phyloP scores from a whole-genome alignment of 35 echinoderm and acorn worm species.

The Amphiura filiformis region DNA sequence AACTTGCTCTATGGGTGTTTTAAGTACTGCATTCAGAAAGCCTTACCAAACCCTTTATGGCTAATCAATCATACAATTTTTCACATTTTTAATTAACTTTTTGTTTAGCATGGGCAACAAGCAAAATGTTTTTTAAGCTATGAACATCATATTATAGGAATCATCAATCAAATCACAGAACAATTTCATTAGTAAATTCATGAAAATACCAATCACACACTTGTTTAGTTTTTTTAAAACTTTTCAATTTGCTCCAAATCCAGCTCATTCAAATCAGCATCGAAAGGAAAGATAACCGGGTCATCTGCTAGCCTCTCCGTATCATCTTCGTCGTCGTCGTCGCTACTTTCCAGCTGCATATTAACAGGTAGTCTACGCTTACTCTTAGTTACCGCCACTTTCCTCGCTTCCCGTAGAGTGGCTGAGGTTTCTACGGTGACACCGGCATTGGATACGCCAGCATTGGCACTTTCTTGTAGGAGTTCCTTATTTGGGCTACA shows the following conservation, averaged over 20 bases:
- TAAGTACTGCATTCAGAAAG: too few relatives aligned
- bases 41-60: too few relatives aligned
- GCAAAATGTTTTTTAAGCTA: too few relatives aligned
- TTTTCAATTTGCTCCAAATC: constrained; percentile 90
- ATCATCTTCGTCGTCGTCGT: constrained; percentile 74
- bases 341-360: constrained; percentile 26
- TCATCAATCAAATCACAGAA: too few relatives aligned
- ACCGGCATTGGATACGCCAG: neutral
- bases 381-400: neutral
- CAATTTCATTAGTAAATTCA: too few relatives aligned
- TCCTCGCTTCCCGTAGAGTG: neutral
- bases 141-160: too few relatives aligned
- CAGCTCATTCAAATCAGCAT: constrained; percentile 58
- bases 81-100: too few relatives aligned
- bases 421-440: neutral
- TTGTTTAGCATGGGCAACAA: too few relatives aligned
- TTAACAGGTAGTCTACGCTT: neutral
- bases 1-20: too few relatives aligned
- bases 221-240: constrained; percentile 58
- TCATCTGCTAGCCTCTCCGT: constrained; percentile 45
- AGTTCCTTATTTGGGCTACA: constrained; percentile 75
- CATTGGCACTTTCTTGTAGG: constrained; percentile 13
- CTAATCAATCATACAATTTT: too few relatives aligned
- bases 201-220: too few relatives aligned
- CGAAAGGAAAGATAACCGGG: constrained; percentile 47